These are phyloP conservation scores for Melanotaenia duboulayi DNA, from an alignment of 2,113 vertebrate genomes.

Conservation along the genomic window DNA sequence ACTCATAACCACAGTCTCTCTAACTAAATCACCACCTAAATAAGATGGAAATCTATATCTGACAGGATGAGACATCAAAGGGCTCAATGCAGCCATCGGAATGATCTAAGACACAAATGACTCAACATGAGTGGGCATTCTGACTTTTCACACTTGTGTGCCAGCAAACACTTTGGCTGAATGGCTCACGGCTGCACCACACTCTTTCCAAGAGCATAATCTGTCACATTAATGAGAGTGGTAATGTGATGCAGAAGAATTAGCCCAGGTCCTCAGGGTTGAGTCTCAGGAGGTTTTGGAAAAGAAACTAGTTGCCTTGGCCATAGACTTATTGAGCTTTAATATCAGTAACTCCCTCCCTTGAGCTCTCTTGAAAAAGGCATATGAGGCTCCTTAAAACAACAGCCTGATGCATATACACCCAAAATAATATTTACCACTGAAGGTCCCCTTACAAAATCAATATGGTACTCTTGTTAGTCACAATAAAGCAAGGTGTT, in stretches of 20 bases:
- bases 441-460: slow-evolving; percentile 52
- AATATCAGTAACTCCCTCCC: slow-evolving; percentile 21
- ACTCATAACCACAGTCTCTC: slow-evolving; percentile 7
- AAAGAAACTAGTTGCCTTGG: slow-evolving; percentile 42
- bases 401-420: slow-evolving; percentile 25
- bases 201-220: slow-evolving; percentile 59
- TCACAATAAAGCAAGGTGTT: slow-evolving; percentile 46
- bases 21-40: slow-evolving; percentile 35
- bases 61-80: slow-evolving; percentile 62
- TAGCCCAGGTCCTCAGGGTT: slow-evolving; percentile 61
- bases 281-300: slow-evolving; percentile 39
- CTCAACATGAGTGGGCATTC: slow-evolving; percentile 65
- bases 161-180: slow-evolving; percentile 57
- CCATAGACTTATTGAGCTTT: slow-evolving; percentile 23
- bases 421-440: slow-evolving; percentile 39
- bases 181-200: slow-evolving; percentile 41
- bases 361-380: background rate
- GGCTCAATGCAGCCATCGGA: slow-evolving; percentile 34
- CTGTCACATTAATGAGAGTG: slow-evolving; percentile 71
- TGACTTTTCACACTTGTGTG: slow-evolving; percentile 56
- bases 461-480: slow-evolving; percentile 54
- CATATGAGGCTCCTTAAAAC: no score
- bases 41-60: slow-evolving; percentile 52
- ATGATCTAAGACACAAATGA: slow-evolving; percentile 66
- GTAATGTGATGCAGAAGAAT: slow-evolving; percentile 71